phyloP scores from a whole-genome alignment of 1,140 invertebrate species.

The Penaeus indicus region DNA sequence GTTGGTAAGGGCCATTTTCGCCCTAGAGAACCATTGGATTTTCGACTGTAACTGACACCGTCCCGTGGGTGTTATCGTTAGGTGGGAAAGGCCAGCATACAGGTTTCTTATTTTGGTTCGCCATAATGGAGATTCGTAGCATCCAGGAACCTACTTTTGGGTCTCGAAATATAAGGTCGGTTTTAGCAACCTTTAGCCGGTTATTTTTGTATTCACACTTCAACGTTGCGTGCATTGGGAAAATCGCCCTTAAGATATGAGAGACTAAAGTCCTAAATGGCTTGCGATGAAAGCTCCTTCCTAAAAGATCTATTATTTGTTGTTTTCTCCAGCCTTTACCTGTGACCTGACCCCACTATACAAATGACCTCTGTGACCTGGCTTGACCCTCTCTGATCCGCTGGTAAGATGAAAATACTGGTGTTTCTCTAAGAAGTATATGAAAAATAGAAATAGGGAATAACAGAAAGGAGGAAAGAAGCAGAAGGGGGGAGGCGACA shows the following conservation, averaged over 20 bases:
- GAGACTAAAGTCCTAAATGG: neutral
- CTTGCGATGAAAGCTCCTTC: neutral
- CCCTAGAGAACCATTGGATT: neutral
- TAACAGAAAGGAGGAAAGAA: too few relatives aligned
- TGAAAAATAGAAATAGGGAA: too few relatives aligned
- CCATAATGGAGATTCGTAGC: neutral
- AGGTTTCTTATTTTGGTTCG: slow-evolving; percentile 52
- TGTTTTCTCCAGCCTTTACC: slow-evolving; percentile 46
- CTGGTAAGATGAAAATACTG: too few relatives aligned
- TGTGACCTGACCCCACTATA: slow-evolving; percentile 48
- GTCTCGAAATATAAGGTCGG: neutral
- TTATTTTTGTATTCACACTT: neutral
- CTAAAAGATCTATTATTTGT: slow-evolving; percentile 23
- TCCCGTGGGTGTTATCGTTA: neutral
- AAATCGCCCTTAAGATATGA: neutral
- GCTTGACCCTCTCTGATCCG: neutral
- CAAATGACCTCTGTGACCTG: slow-evolving; percentile 41
- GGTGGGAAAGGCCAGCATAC: slow-evolving; percentile 18
- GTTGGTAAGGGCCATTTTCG: neutral
- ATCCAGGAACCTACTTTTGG: neutral
- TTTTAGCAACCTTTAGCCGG: too few relatives aligned
- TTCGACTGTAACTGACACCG: neutral
- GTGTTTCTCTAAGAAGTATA: too few relatives aligned
- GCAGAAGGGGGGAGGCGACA: too few relatives aligned
- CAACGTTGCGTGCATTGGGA: neutral